These are phyloP conservation scores for Buathra laborator DNA, from an alignment of 2,888 invertebrate species.

Conservation along the genomic window DNA sequence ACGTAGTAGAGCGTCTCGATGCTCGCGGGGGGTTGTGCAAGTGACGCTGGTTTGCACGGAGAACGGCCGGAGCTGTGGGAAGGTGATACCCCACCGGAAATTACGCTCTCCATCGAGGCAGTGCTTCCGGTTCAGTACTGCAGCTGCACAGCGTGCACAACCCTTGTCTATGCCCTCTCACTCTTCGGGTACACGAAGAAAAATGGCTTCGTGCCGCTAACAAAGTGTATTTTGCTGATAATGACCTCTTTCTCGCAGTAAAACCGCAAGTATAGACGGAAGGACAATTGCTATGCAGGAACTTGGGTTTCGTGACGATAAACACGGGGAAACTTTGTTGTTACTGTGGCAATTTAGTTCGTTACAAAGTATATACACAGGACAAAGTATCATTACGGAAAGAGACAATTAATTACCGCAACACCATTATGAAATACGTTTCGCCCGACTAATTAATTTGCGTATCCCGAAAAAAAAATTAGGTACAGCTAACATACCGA, in stretches of 20 bases:
- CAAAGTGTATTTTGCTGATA: too few relatives aligned
- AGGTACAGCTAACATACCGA: conserved; percentile 1
- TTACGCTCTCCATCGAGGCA: conserved; percentile 78
- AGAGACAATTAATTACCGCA: too few relatives aligned
- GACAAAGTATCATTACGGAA: too few relatives aligned
- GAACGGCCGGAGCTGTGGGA: conserved; percentile 43
- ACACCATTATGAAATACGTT: too few relatives aligned
- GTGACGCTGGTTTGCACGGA: conserved; percentile 43
- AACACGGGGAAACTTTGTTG: too few relatives aligned
- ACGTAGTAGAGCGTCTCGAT: conserved; percentile 35
- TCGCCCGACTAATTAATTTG: too few relatives aligned
- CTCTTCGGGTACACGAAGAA: not conserved
- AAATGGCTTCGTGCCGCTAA: not conserved
- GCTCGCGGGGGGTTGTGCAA: conserved; percentile 25
- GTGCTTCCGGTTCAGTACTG: conserved; percentile 76
- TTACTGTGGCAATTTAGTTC: too few relatives aligned
- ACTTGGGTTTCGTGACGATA: too few relatives aligned
- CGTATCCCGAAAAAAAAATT: not conserved
- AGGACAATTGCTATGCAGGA: too few relatives aligned
- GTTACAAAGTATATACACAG: too few relatives aligned
- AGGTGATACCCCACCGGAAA: conserved; percentile 79
- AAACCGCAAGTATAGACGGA: too few relatives aligned
- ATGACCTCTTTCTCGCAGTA: too few relatives aligned
- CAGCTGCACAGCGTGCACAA: conserved; percentile 35
- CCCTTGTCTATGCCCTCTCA: conserved; percentile 20